Base-by-base conservation (phyloP, 2,113 vertebrate genomes). In the Orycteropus afer region DNA sequence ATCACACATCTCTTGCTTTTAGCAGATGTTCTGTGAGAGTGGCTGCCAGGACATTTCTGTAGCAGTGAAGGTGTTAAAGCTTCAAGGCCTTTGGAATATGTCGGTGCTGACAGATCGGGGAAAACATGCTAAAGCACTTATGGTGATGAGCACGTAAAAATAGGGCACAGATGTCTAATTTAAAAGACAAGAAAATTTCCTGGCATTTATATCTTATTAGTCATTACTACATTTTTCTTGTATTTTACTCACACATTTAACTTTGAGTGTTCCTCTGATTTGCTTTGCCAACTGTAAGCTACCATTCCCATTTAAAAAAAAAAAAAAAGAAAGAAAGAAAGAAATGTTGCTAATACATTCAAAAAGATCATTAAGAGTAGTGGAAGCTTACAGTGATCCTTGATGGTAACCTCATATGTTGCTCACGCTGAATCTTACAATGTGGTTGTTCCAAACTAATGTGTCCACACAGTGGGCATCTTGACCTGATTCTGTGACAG, bases 131-230 rank as follows among this genome's bases (percentile, higher is more conserved):
- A 97, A 98, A 98, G 96, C 85, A 92, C 97, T 98, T 98, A 97
- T 93, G 97, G 74, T 82, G 97, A 98, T 98, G 97, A 98, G 97
- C 97, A 90, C 97, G 98, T 98, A 98, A 98, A 98, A 98, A 98
- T 97, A 98, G 98, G 98, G 87, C 98, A 97, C 98, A 98, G 98
- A 98, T 98, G 98, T 98, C 98, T 98, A 98, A 97, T 98, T 98
- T 98, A 95, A 98, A 98, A 98, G 98, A 97, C 97, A 98, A 92
- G 98, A 98, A 98, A 95, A 97, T 98, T 98, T 98, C 98, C 98
- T 98, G 98, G 98, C 98, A 96, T 97, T 97, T 97, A 97, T 93
- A 98, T 98, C 98, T 98, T 98, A 98, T 97, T 98, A 98, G 97
- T 98, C 98, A 98, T 98, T 98, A 98, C 97, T 98, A 98, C 97